Percentiles rank a stretch among this genome's conserved stretches.
Conservation (phyloP, 2,888 invertebrate genomes). For the Drymonia ruficornis region DNA sequence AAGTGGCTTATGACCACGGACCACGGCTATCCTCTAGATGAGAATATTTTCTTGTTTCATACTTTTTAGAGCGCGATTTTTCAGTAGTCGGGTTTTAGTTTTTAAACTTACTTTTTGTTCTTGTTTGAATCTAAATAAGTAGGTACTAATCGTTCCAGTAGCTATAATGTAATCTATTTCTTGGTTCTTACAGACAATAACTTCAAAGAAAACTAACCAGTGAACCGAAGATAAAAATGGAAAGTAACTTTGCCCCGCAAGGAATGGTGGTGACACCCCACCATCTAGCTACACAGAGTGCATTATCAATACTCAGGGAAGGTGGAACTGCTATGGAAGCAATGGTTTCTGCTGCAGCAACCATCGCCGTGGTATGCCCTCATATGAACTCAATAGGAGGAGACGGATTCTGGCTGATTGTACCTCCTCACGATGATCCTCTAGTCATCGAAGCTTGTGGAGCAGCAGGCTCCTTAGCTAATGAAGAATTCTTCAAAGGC, state of each 20-base stretch:
- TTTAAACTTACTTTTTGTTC: no score
- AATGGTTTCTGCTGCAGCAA: constrained; percentile 73
- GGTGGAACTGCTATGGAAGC: constrained; percentile 79
- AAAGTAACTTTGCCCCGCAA: constrained; percentile 56
- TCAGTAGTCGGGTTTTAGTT: no score
- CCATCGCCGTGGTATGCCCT: constrained; percentile 72
- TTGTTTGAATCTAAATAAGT: no score
- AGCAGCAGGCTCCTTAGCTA: constrained; percentile 66
- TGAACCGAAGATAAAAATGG: constrained; percentile 35
- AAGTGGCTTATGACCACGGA: no score
- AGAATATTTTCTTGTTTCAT: no score
- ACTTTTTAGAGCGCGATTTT: no score
- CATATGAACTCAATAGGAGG: constrained; percentile 77
- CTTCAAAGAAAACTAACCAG: not conserved
- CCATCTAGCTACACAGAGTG: constrained; percentile 73
- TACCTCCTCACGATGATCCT: constrained; percentile 69
- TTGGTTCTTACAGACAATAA: constrained; percentile 36
- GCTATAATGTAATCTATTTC: no score
- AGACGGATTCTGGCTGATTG: constrained; percentile 74
- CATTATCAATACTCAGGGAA: constrained; percentile 62
- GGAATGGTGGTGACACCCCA: constrained; percentile 78
- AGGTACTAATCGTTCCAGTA: no score
- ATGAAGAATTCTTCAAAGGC: constrained; percentile 55
- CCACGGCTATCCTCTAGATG: no score
- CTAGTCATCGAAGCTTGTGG: constrained; percentile 75